Base-by-base conservation (phyloP, 2,888 invertebrate genomes). In the Nudaria mundana region DNA sequence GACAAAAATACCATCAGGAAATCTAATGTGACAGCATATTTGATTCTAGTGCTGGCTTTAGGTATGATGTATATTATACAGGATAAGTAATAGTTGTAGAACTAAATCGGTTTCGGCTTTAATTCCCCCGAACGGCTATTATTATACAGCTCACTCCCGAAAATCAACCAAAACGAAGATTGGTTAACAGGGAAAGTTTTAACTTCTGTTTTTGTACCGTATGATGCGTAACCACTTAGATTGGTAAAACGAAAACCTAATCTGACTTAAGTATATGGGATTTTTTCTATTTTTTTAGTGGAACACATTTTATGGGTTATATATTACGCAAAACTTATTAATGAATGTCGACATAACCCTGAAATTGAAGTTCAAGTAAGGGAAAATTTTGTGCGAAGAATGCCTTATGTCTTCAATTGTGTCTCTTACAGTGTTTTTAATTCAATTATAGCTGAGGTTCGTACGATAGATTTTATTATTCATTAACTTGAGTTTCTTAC, bases 391-490 rank as follows among this genome's bases (percentile, higher is more conserved):
- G 14, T 23, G 7, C 15, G 7, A 8, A 33, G 32, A 11, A 24
- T 33, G 32, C 32, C 32, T 15, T 33, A 16, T 15, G 10, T 33
- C n/a, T 33, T 33, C 15, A n/a, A 15, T 24, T 33, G 24, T 11
- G 15, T 33, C 7, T 23, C 32, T 1, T 33, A 15, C 3, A 24
- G 7, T 16, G 23, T 12, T 11, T 8, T 33, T 7, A 33, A 6
- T 11, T 23, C 24, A 24, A 5, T 2, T 33, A 7, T 33, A 11
- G 24, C 24, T 24, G 32, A 33, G 23, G 32, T 24, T 15, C 20
- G 18, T 11, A 3, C 10, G 3, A 8, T 8, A 2, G n/a, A 3
- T 22, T 1, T 8, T 7, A 20, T 20, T 20, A 3, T 5, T 2
- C 8, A 5, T 20, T 20, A 3, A 5, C 20, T 20, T 20, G 2